Evolutionary conservation across 1,140 invertebrate species (phyloP), one percentile per base, ranked within the genome.

Genomic region (Argopecten irradians): DNA sequence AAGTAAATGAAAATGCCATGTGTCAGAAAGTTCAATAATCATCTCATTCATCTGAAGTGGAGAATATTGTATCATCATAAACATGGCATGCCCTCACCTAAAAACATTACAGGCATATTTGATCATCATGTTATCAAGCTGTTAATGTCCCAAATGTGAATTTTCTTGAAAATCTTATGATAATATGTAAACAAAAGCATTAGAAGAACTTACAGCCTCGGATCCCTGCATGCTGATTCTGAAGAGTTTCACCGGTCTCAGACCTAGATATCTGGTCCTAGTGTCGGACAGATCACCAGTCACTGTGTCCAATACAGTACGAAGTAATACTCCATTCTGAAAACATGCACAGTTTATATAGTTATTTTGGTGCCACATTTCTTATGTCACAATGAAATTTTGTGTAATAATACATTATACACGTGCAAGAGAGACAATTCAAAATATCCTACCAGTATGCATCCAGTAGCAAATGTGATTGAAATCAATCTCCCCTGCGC

Each of bases 221-320:
- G 97, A 97, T 14, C 98, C 98, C 95, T 99, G 99, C 96, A 99
- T 99, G 96, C 96, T 95, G 46, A 99, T 99, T 93, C 98, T 97
- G 94, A 99, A 99, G 0, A 99, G 96, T 96, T 99, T 99, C 0
- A 99, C 99, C 0, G 99, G 98, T 87, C 98, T 96, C 0, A 98
- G 98, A 39, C 99, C 99, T 32, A 99, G 96, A 95, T 99, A 99
- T 93, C 99, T 97, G 0, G 99, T 99, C 91, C 99, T 96, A 0
- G 99, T 99, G 93, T 99, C 99, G 0, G 98, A 98, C 90, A 99
- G 96, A 95, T 99, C 99, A 16, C 99, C 99, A 46, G 98, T 99
- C 7, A 99, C 98, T 28, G 98, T 98, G 96, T 99, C 99, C 19
- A 99, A 95, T 2, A 99, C 98, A 3, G 98, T 99, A 93, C 99